Conservation (phyloP, 2,113 vertebrate genomes). For the Oreocharis arfaki region DNA sequence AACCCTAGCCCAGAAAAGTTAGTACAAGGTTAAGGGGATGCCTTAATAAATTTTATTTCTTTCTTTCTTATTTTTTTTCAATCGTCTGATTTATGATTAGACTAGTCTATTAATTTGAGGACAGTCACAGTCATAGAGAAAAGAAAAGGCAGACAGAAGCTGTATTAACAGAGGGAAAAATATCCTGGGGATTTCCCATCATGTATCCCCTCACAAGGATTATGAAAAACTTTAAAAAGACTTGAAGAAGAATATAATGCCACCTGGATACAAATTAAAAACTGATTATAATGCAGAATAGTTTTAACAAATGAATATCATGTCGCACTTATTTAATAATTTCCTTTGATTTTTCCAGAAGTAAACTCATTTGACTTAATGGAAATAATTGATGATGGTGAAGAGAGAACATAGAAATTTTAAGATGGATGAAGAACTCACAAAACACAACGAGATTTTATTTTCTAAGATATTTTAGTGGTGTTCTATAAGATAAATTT, state of each 20-base stretch:
- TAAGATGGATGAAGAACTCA: background rate
- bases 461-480: background rate
- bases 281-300: background rate
- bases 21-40: background rate
- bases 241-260: background rate
- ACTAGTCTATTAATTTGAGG: background rate
- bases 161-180: background rate
- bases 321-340: background rate
- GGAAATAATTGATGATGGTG: background rate
- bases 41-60: background rate
- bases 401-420: background rate
- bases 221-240: background rate
- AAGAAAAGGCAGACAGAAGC: background rate
- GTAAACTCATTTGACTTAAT: background rate
- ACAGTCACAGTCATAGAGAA: background rate
- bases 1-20: background rate
- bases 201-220: background rate
- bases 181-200: background rate
- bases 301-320: background rate
- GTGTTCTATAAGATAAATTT: background rate
- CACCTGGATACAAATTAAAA: background rate
- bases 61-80: background rate
- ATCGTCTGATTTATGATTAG: background rate
- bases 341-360: background rate
- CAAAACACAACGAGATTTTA: background rate